Conservation (phyloP, 2,797 vertebrate species). For the Dicrostonyx torquatus region DNA sequence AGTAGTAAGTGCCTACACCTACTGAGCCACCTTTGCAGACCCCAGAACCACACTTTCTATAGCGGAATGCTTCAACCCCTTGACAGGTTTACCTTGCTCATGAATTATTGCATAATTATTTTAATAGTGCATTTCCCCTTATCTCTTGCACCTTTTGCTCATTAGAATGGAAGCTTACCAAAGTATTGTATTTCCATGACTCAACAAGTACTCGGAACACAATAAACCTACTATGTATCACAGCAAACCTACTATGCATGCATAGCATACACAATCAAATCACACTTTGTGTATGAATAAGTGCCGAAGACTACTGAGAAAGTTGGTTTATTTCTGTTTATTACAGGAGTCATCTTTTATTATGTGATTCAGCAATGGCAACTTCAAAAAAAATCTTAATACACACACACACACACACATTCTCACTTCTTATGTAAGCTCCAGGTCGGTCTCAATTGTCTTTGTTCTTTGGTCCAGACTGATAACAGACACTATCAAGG, state of each 20-base stretch:
- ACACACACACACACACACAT: neutral
- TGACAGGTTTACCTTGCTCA: neutral
- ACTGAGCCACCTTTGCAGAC: neutral
- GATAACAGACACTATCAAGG: neutral
- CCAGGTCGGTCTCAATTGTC: neutral
- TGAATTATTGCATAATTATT: slow-evolving; percentile 15
- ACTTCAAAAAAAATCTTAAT: neutral
- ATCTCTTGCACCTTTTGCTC: neutral
- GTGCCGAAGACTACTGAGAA: slow-evolving; percentile 19
- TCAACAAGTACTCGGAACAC: neutral
- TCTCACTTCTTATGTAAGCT: neutral
- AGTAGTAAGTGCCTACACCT: too few relatives aligned
- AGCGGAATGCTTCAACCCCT: neutral
- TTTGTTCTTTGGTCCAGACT: neutral
- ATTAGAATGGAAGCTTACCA: slow-evolving; percentile 25
- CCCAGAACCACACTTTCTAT: neutral
- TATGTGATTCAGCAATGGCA: slow-evolving; percentile 20
- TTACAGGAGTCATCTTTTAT: neutral
- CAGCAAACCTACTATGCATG: neutral
- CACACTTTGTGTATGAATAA: neutral
- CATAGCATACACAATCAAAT: neutral
- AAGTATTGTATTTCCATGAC: neutral
- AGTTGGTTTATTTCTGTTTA: slow-evolving; percentile 46
- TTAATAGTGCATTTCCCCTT: neutral
- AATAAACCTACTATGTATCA: neutral